Evolutionary conservation across 2,888 invertebrate species (phyloP).

Genomic region (Protonemura montana): DNA sequence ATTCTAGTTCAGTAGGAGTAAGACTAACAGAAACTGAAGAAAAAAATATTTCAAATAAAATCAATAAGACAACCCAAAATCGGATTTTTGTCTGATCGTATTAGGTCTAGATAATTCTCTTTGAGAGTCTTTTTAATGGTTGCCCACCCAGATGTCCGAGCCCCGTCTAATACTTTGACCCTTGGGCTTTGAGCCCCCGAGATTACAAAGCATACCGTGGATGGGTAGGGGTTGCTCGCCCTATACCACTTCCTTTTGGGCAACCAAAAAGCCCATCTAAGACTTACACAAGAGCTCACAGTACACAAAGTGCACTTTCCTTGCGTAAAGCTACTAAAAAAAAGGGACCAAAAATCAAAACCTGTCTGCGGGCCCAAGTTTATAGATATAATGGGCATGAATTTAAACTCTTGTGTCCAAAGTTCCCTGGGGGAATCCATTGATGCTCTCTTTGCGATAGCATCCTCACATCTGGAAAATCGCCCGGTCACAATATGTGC

Average conservation of each 20-base stretch:
- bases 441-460: slow-evolving; percentile 28
- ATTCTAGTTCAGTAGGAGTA: background rate
- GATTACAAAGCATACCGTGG: slow-evolving; percentile 5
- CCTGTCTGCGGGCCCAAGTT: background rate
- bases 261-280: background rate
- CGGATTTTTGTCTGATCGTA: slow-evolving; percentile 26
- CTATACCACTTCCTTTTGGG: background rate
- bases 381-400: background rate
- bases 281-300: background rate
- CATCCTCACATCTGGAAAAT: slow-evolving; percentile 17
- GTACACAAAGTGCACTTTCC: background rate
- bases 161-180: background rate
- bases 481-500: slow-evolving; percentile 23
- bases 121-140: slow-evolving; percentile 30
- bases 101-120: slow-evolving; percentile 35
- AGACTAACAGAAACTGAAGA: background rate
- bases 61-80: slow-evolving; percentile 13
- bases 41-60: background rate
- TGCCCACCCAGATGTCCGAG: slow-evolving; percentile 32
- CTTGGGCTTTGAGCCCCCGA: slow-evolving; percentile 28
- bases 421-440: background rate
- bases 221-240: background rate
- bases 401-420: slow-evolving; percentile 29
- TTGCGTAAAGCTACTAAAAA: background rate
- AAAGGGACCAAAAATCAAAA: background rate